Conservation (phyloP, 2,888 invertebrate genomes). For the Apotomis turbidana region DNA sequence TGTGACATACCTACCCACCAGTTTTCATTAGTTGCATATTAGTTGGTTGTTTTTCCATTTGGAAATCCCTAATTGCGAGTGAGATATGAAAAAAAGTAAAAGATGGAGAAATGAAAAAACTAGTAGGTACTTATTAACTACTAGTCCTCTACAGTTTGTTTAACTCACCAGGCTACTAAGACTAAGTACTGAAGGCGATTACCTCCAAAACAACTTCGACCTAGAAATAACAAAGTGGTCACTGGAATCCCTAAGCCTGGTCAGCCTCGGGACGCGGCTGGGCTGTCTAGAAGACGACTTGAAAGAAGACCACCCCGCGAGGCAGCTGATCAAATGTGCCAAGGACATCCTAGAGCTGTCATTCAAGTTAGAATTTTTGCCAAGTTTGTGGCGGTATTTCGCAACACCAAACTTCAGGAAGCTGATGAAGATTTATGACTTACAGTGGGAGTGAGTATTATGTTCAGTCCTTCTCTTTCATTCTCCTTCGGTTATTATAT, state of each 20-base stretch:
- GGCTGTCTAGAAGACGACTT: slow-evolving; percentile 65
- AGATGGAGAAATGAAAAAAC: neutral
- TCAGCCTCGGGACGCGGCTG: slow-evolving; percentile 68
- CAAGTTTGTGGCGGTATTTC: slow-evolving; percentile 63
- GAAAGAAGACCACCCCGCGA: slow-evolving; percentile 62
- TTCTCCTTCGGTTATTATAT: neutral
- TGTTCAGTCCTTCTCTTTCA: neutral
- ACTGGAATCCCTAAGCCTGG: slow-evolving; percentile 80
- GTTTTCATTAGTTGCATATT: too few species aligned
- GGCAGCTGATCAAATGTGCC: slow-evolving; percentile 60
- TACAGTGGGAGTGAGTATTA: slow-evolving; percentile 73
- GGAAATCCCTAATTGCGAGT: too few species aligned
- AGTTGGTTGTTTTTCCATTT: too few species aligned
- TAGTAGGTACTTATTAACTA: too few species aligned
- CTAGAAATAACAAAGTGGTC: slow-evolving; percentile 85
- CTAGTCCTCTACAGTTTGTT: neutral
- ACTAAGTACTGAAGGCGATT: slow-evolving; percentile 57
- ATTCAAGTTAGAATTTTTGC: slow-evolving; percentile 63
- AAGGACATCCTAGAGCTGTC: slow-evolving; percentile 61
- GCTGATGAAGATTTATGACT: slow-evolving; percentile 62
- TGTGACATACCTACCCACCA: too few species aligned
- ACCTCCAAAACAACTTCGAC: slow-evolving; percentile 71
- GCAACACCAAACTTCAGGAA: slow-evolving; percentile 65
- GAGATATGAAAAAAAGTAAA: too few species aligned
- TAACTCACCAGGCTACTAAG: slow-evolving; percentile 57